These are phyloP conservation scores for Triplophysa bombifrons DNA, from an alignment of 2,797 vertebrate genomes.

Conservation along the genomic window DNA sequence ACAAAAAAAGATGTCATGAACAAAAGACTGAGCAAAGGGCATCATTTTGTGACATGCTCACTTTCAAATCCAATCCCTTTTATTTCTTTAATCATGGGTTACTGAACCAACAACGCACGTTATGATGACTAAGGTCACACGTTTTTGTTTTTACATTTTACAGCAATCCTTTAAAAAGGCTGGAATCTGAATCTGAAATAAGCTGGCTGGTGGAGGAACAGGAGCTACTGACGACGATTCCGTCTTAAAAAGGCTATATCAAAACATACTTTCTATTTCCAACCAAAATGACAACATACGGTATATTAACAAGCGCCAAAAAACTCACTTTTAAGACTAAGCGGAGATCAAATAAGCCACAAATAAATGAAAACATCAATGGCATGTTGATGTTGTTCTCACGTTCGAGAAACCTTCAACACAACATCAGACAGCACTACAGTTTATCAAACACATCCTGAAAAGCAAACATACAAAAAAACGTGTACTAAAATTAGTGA, in stretches of 20 bases:
- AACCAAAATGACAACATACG: not conserved
- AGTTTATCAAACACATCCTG: not conserved
- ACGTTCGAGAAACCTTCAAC: not conserved
- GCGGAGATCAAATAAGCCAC: not conserved
- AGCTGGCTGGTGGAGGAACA: constrained; percentile 5
- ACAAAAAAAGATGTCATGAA: not conserved
- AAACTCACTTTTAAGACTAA: not conserved
- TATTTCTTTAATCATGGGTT: not conserved
- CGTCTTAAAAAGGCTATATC: not conserved
- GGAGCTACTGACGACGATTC: constrained; percentile 18
- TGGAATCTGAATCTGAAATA: not conserved
- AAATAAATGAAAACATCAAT: not conserved
- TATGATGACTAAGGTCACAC: not conserved
- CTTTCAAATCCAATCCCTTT: constrained; percentile 1
- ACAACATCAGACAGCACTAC: constrained; percentile 10
- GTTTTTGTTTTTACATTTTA: not conserved
- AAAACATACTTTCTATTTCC: not conserved
- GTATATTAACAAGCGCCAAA: not conserved
- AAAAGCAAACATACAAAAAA: not conserved
- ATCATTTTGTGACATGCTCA: not conserved
- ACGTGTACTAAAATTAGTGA: not conserved
- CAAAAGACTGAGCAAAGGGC: not conserved
- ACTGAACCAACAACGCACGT: constrained; percentile 20
- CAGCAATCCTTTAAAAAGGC: not conserved
- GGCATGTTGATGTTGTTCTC: constrained; percentile 24